phyloP scores from a whole-genome alignment of 2,888 invertebrate species.

The Drosophila ezoana region DNA sequence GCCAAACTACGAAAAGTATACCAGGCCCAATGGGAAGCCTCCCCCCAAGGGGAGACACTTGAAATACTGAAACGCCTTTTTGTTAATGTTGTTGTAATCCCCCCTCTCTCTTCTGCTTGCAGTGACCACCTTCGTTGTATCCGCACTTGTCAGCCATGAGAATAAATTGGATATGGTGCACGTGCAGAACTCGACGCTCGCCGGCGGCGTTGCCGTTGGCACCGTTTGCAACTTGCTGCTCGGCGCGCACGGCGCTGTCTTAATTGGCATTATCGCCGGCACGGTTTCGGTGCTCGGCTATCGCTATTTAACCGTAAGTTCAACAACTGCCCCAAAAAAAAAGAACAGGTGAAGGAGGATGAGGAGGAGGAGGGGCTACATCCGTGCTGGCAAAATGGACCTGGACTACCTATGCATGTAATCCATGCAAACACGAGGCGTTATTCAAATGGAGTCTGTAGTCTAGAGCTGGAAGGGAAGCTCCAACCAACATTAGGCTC shows the following conservation, averaged over 20 bases:
- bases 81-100: slow-evolving; percentile 4
- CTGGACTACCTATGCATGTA: slow-evolving; percentile 17
- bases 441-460: slow-evolving; percentile 60
- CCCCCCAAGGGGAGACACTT: too few species aligned
- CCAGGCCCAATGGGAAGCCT: too few species aligned
- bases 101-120: slow-evolving; percentile 41
- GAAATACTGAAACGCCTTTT: neutral
- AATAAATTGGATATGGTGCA: slow-evolving; percentile 96
- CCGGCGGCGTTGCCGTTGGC: slow-evolving; percentile 97
- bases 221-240: slow-evolving; percentile 93
- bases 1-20: too few species aligned
- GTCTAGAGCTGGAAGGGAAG: slow-evolving; percentile 4
- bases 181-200: slow-evolving; percentile 96
- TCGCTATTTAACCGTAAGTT: slow-evolving; percentile 89
- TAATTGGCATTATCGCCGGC: slow-evolving; percentile 92
- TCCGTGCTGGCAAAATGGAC: neutral
- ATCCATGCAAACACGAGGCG: slow-evolving; percentile 42
- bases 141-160: slow-evolving; percentile 90
- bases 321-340: slow-evolving; percentile 43
- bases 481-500: neutral
- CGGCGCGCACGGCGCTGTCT: slow-evolving; percentile 92
- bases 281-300: slow-evolving; percentile 93
- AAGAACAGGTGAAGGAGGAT: too few species aligned
- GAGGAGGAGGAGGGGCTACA: neutral
- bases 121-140: slow-evolving; percentile 93